A percentile compares a stretch with the other conserved stretches of the same genome.
phyloP scores from a whole-genome alignment of 1,140 invertebrate genomes.

The Polypedilum vanderplanki region DNA sequence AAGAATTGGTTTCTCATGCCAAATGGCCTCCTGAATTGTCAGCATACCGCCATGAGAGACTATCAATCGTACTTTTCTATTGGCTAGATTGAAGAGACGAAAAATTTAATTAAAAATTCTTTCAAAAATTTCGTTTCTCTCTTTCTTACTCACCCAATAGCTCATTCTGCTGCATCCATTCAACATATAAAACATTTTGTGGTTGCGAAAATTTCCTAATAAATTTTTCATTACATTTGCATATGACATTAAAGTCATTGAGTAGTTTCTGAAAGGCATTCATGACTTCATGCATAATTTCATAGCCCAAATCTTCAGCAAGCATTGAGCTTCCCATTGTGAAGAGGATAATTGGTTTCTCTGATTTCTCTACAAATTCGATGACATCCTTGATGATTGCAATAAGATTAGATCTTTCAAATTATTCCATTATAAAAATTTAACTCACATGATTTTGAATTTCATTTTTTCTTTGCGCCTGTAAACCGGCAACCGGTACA shows the following conservation, averaged over 20 bases:
- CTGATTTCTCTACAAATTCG: neutral
- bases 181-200: slow-evolving; percentile 25
- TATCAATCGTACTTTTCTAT: neutral
- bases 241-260: slow-evolving; percentile 16
- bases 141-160: neutral
- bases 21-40: slow-evolving; percentile 23
- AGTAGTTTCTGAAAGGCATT: neutral
- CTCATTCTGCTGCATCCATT: slow-evolving; percentile 6
- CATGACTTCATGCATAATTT: neutral
- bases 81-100: neutral
- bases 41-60: neutral
- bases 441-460: neutral
- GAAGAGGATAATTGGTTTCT: slow-evolving; percentile 23
- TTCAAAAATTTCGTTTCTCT: too few relatives aligned
- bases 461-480: neutral
- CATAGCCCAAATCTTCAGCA: neutral
- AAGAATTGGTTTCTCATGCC: neutral
- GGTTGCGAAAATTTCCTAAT: neutral
- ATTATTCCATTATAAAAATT: neutral
- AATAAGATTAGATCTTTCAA: neutral
- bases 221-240: slow-evolving; percentile 25
- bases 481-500: neutral
- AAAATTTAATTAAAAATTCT: neutral
- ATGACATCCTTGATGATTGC: slow-evolving; percentile 14
- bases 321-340: neutral